Conservation (phyloP, 2,113 vertebrate species). For the Axis porcinus region DNA sequence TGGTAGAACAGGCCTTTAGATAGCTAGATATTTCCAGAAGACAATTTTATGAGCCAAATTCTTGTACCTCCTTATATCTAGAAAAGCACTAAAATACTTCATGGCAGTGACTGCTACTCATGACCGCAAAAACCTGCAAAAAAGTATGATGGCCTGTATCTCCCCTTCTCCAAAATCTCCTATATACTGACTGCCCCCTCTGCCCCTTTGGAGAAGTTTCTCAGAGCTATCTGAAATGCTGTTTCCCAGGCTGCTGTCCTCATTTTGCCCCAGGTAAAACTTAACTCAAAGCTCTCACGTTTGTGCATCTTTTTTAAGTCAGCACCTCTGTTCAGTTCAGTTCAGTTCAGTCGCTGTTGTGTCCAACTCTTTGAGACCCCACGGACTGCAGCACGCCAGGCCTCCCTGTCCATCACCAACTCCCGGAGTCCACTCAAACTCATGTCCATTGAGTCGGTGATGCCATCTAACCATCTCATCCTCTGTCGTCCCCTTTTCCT, state of each 20-base stretch:
- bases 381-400: background rate
- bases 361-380: background rate
- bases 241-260: background rate
- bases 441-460: background rate
- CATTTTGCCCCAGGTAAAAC: background rate
- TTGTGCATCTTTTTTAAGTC: background rate
- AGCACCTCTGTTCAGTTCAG: background rate
- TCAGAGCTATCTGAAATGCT: background rate
- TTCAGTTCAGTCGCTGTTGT: background rate
- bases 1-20: background rate
- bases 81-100: background rate
- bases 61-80: background rate
- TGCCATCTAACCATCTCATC: background rate
- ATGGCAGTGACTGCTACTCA: background rate
- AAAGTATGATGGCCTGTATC: background rate
- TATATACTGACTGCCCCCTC: background rate
- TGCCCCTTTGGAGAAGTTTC: background rate
- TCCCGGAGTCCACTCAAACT: rapidly evolving
- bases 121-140: background rate
- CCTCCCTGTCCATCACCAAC: background rate
- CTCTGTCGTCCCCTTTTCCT: background rate
- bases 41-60: background rate
- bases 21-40: background rate
- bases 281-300: background rate
- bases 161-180: background rate